Base-by-base conservation (phyloP, 2,888 invertebrate genomes). In the Cheilosia pagana region DNA sequence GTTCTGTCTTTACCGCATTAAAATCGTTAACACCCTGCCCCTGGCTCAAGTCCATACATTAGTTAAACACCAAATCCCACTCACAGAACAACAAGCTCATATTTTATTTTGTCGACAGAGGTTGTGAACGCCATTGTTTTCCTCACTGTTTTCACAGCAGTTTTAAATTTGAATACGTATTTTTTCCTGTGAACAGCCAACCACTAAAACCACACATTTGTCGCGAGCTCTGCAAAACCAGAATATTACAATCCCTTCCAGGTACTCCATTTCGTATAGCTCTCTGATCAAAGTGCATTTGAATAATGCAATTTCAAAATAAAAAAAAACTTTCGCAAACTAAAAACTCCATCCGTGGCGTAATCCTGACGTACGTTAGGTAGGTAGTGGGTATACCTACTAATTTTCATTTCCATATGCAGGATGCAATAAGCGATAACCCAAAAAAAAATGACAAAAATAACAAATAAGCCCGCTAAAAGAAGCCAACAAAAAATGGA, bases 401-500 rank as follows among this genome's bases (percentile, higher is more conserved):
- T 52, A 25, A 41, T 71, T 71, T 39, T 43, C 59, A 28, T 71
- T 71, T 39, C 43, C 41, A 41, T 23, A 41, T 23, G 10, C 25
- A 25, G 50, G 39, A 71, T 39, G 39, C 39, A 28, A 12, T 10
- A 23, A 19, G 14, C 43, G 19, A 52, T n/a, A n/a, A n/a, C n/a
- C 71, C 70, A 10, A 23, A 62, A 43, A 43, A 41, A 52, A 52
- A 8, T 3, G 25, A n/a, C 25, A 8, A 8, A 8, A 10, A 45
- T 5, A 12, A 25, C 5, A 14, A 41, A 25, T 0, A 19, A 53
- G 2, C 23, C 19, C 19, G 41, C 48, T 45, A 74, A 63, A 55
- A 65, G 57, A 39, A 43, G 59, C 21, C 59, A 52, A 23, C 25
- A 65, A 41, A 75, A 62, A 65, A 62, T 19, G 41, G 31, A 43